Conservation (phyloP, 2,797 vertebrate species). For the Lagorchestes hirsutus region DNA sequence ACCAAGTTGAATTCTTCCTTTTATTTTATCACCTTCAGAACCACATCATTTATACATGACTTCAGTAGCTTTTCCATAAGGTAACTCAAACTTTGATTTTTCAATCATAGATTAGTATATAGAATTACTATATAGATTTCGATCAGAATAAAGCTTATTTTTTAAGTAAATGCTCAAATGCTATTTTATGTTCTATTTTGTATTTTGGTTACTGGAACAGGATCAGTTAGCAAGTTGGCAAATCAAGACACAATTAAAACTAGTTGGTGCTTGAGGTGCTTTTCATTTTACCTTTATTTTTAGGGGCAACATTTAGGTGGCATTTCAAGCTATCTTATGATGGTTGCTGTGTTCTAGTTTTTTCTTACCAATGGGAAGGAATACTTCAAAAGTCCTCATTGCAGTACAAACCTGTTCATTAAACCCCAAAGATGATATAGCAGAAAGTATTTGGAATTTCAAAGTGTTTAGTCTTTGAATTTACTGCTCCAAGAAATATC, state of each 20-base stretch:
- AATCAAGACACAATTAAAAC: not conserved
- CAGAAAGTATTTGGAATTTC: not conserved
- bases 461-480: slow-evolving; percentile 29
- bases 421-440: not conserved
- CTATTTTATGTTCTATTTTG: slow-evolving; percentile 50
- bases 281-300: not conserved
- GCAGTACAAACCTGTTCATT: not conserved
- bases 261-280: not conserved
- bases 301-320: not conserved
- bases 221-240: slow-evolving; percentile 8
- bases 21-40: slow-evolving; percentile 40
- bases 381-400: not conserved
- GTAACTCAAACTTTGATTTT: slow-evolving; percentile 54
- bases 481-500: slow-evolving; percentile 21
- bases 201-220: slow-evolving; percentile 11
- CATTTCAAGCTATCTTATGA: not conserved
- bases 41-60: slow-evolving; percentile 54
- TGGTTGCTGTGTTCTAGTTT: not conserved
- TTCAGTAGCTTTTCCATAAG: slow-evolving; percentile 42
- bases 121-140: too few species aligned
- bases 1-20: slow-evolving; percentile 33
- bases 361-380: not conserved
- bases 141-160: not conserved
- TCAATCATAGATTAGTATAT: not conserved
- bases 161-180: slow-evolving; percentile 31